phyloP scores from a whole-genome alignment of 2,888 invertebrate genomes.

The Alcis repandata region DNA sequence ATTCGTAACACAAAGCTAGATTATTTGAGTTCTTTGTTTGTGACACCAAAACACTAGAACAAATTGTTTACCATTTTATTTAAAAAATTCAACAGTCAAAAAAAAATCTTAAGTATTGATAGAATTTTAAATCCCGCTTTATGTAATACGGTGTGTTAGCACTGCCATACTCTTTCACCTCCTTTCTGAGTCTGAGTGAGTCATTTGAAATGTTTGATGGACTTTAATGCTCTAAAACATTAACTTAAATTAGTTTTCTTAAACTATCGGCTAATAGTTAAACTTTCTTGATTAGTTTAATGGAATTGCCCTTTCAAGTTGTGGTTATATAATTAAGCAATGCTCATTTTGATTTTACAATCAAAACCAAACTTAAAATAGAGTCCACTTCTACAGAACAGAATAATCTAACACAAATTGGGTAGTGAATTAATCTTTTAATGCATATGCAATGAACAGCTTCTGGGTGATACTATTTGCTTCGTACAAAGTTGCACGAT shows the following conservation, averaged over 20 bases:
- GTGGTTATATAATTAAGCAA: too few relatives aligned
- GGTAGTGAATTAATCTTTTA: neutral
- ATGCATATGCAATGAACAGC: neutral
- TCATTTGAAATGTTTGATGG: slow-evolving; percentile 15
- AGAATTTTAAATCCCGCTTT: too few relatives aligned
- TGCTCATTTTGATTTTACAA: neutral
- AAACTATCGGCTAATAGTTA: slow-evolving; percentile 5
- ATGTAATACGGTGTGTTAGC: too few relatives aligned
- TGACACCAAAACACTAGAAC: too few relatives aligned
- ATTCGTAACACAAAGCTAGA: too few relatives aligned
- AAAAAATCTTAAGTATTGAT: too few relatives aligned
- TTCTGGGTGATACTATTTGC: neutral
- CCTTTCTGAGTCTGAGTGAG: slow-evolving; percentile 4
- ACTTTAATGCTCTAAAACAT: slow-evolving; percentile 15
- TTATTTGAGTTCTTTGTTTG: too few relatives aligned
- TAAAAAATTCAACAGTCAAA: too few relatives aligned
- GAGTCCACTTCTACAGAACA: neutral
- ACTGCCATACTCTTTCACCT: neutral
- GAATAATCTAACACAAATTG: neutral
- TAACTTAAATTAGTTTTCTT: slow-evolving; percentile 19
- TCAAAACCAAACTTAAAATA: neutral
- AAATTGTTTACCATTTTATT: too few relatives aligned
- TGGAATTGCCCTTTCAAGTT: too few relatives aligned
- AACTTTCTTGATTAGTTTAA: neutral
- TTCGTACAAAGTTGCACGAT: slow-evolving; percentile 22